phyloP scores from a whole-genome alignment of 1,140 invertebrate species.

The Heliconius hewitsoni region DNA sequence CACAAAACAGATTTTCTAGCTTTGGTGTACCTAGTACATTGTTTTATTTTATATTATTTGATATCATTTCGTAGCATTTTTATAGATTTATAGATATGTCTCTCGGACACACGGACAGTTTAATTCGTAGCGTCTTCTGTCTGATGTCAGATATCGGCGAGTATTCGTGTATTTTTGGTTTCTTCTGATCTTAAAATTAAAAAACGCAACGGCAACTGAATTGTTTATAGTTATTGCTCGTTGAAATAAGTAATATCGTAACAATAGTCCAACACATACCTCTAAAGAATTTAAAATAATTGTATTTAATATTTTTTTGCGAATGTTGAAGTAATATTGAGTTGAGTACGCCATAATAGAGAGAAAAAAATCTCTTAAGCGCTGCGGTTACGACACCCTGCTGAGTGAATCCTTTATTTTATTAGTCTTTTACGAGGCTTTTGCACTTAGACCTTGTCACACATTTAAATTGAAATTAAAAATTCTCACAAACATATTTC shows the following conservation, averaged over 20 bases:
- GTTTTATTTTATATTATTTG: neutral
- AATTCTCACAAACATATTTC: conserved; percentile 25
- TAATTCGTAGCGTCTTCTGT: neutral
- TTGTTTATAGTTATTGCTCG: too few species aligned
- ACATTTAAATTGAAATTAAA: conserved; percentile 36
- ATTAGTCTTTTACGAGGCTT: conserved; percentile 61
- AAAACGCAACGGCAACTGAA: neutral
- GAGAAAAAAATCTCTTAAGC: conserved; percentile 43
- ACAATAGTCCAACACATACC: too few species aligned
- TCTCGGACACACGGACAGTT: neutral
- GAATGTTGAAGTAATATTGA: neutral
- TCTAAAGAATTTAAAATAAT: neutral
- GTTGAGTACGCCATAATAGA: conserved; percentile 14
- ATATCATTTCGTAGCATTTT: neutral
- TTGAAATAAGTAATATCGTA: too few species aligned
- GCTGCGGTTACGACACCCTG: conserved; percentile 50
- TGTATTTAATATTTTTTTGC: neutral
- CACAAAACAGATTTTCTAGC: neutral
- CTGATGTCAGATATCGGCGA: neutral
- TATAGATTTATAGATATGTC: neutral
- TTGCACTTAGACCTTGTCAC: conserved; percentile 52
- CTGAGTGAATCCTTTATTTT: conserved; percentile 60
- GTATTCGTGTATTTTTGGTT: neutral
- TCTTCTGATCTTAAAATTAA: neutral
- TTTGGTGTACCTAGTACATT: neutral